Base-by-base conservation (phyloP, 2,888 invertebrate genomes). In the Tipula lateralis region DNA sequence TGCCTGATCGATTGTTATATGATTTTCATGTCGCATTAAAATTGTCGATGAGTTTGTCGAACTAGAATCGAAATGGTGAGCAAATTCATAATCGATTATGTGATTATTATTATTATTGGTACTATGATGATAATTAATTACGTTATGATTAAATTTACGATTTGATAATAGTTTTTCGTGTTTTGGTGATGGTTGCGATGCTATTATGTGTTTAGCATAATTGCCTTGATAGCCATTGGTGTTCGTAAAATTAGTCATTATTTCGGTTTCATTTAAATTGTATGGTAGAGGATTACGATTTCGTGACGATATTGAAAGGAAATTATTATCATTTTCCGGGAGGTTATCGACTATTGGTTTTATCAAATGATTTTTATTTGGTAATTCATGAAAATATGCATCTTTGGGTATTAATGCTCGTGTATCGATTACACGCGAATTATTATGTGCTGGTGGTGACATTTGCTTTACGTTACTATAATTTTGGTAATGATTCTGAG, bases 301-400 rank as follows among this genome's bases (percentile, higher is more conserved):
- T 30, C 87, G 83, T 13, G 85, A 85, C 12, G 83, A 19, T 83
- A 13, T 50, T n/a, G 29, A 29, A n/a, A 44, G 12, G 50, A 29
- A 29, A 83, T 83, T 83, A 9, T 44, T 44, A 29, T 84, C 50
- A 44, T 84, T 84, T 44, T 84, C 80, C 3, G 86, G 85, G 13
- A 86, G 30, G 32, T 86, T 86, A 34, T 86, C 86, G n/a, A 66
- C 66, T 1, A 86, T 86, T 12, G 86, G 85, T n/a, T 83, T 84
- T 36, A 83, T 83, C 16, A 86, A 84, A 30, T 86, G 87, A 80
- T 87, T 86, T 83, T 91, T 89, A 87, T 92, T 92, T 0, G 93
- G 91, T 44, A 93, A 90, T 85, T 93, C 92, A 86, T 93, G 93
- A 87, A 93, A 93, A 87, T 93, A 93, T 0, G 93, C 93, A 88